Evolutionary conservation across 2,888 invertebrate genomes (phyloP).

Genomic region (Tachina fera): DNA sequence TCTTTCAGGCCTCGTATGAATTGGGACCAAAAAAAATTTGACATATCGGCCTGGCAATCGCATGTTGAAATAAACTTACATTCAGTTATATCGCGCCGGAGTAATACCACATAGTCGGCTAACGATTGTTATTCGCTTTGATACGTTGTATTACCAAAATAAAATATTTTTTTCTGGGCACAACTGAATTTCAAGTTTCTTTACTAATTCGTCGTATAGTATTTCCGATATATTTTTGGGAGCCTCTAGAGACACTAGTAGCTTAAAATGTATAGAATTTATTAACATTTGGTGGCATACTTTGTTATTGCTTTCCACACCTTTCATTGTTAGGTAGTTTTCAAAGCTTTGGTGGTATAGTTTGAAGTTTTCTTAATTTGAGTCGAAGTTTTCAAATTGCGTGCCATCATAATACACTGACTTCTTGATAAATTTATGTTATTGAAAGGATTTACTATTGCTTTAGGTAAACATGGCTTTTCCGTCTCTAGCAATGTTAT

Average conservation of each 20-base stretch:
- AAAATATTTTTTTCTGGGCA: conserved; percentile 22
- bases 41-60: not conserved
- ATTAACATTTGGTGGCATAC: conserved; percentile 37
- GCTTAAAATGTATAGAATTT: conserved; percentile 48
- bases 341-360: conserved; percentile 55
- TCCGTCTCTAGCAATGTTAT: too few species aligned
- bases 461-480: too few species aligned
- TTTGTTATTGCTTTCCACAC: conserved; percentile 31
- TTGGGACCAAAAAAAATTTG: not conserved
- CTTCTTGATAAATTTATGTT: too few species aligned
- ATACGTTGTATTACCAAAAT: conserved; percentile 43
- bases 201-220: conserved; percentile 32
- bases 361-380: conserved; percentile 51
- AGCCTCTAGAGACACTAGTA: conserved; percentile 18
- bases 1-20: not conserved
- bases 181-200: conserved; percentile 23
- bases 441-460: too few species aligned
- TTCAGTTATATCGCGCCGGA: conserved; percentile 46
- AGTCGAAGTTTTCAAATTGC: conserved; percentile 54
- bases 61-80: conserved; percentile 21
- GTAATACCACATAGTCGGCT: conserved; percentile 42
- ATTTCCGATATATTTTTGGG: conserved; percentile 35
- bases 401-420: too few species aligned
- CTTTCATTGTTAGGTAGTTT: conserved; percentile 53
- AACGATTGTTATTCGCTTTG: conserved; percentile 45